These are phyloP conservation scores for Notolepis coatsorum DNA, from an alignment of 2,797 vertebrate genomes.

Conservation along the genomic window DNA sequence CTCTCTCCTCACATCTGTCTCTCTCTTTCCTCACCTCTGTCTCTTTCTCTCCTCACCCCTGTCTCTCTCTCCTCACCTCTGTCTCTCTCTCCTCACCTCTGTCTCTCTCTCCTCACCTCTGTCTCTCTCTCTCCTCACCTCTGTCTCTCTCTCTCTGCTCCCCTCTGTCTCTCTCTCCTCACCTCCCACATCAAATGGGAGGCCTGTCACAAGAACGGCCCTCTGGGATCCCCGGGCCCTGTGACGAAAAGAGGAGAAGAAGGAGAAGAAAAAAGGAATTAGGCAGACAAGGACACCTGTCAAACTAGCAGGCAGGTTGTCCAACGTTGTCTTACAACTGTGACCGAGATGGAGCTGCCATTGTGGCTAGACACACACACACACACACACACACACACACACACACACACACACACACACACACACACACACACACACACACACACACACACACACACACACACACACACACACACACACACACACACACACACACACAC, in stretches of 20 bases:
- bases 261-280: slow-evolving; percentile 45
- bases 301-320: slow-evolving; percentile 62
- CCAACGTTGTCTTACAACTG: slow-evolving; percentile 45
- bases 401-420: neutral
- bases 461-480: neutral
- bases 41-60: slow-evolving; percentile 7
- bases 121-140: slow-evolving; percentile 56
- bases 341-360: slow-evolving; percentile 69
- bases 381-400: neutral
- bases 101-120: slow-evolving; percentile 58
- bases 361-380: slow-evolving; percentile 19
- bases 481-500: neutral
- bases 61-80: slow-evolving; percentile 58
- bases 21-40: slow-evolving; percentile 53
- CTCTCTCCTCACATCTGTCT: slow-evolving; percentile 57
- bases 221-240: slow-evolving; percentile 42
- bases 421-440: neutral
- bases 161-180: slow-evolving; percentile 46
- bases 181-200: slow-evolving; percentile 41
- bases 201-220: slow-evolving; percentile 56
- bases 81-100: too few relatives aligned
- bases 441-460: neutral
- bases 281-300: slow-evolving; percentile 76
- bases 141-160: slow-evolving; percentile 55
- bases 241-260: slow-evolving; percentile 36